Base-by-base conservation (phyloP, 1,140 invertebrate species). In the Aphis gossypii region DNA sequence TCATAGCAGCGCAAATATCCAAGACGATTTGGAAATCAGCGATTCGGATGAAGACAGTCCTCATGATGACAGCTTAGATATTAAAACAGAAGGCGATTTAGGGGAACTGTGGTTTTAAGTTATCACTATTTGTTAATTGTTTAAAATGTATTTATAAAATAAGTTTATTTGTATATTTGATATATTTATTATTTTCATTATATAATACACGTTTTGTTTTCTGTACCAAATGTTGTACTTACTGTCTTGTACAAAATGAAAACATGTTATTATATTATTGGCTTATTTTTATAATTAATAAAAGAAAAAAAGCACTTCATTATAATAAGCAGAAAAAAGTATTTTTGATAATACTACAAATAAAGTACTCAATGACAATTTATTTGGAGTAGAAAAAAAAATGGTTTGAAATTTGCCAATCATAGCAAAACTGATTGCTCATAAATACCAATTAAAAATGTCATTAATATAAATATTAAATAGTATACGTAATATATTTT, bases 21-120 rank as follows among this genome's bases (percentile, higher is more conserved):
- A 97, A 93, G 97, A 97, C 84, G 97, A 98, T 95, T 95, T 98
- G 76, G 97, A 97, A 89, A 97, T 98, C 48, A 98, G 97, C 25
- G 97, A 98, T 94, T 97, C 97, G 86, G 97, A 97, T n/a, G 97
- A 97, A 86, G 88, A 91, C 38, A 94, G 82, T 48, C 46, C 82
- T 92, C 76, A 54, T n/a, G 76, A 90, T n/a, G 89, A 91, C 35
- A 84, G 54, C n/a, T 68, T 90, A 6, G 68, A 91, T 48, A 90
- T 94, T 8, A 90, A 94, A 86, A 91, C 76, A n/a, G 89, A 92
- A 30, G 89, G 90, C n/a, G 93, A 94, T 87, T 91, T 84, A 48
- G 93, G 90, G 48, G 93, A 90, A 56, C 44, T 94, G 48, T 94
- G 93, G 93, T 94, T 94, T 86, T 94, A 90, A 94, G 30, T 76